Percentiles rank a stretch among this genome's conserved stretches.
Conservation (phyloP, 2,113 vertebrate species). For the Sigmodon hispidus region DNA sequence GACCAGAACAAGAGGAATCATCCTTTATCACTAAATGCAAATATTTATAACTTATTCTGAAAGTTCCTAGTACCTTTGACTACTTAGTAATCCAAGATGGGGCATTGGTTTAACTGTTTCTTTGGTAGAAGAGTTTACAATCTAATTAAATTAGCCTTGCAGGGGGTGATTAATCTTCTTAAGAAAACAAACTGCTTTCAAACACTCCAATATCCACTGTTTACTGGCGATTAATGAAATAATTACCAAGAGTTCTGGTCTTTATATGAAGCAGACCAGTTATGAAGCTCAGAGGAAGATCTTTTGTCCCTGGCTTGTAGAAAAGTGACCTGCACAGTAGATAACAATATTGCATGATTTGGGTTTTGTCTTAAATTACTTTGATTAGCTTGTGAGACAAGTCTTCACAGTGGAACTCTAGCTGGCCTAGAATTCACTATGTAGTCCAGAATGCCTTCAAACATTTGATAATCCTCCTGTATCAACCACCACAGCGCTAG, state of each 20-base stretch:
- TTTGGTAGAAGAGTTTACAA: conserved; percentile 66
- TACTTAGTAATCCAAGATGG: conserved; percentile 58
- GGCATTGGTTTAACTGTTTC: conserved; percentile 60
- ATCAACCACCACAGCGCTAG: background rate
- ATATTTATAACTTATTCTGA: conserved; percentile 54
- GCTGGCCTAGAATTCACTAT: background rate
- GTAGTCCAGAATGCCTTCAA: background rate
- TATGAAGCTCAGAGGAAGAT: conserved; percentile 20
- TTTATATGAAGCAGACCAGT: conserved; percentile 61
- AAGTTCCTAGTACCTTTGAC: conserved; percentile 54
- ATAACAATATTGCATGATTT: conserved; percentile 25
- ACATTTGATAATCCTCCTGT: background rate
- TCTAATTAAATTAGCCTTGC: conserved; percentile 78
- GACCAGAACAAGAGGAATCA: conserved; percentile 45
- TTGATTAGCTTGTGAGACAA: background rate
- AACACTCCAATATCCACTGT: conserved; percentile 72
- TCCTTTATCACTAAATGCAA: conserved; percentile 36
- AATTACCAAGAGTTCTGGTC: conserved; percentile 70
- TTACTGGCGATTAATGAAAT: conserved; percentile 76
- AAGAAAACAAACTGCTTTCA: conserved; percentile 79
- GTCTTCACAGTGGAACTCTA: background rate
- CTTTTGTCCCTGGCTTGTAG: conserved; percentile 44
- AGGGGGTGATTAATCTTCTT: conserved; percentile 80
- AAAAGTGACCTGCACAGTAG: conserved; percentile 51
- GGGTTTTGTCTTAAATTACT: background rate